Evolutionary conservation across 2,888 invertebrate genomes (phyloP), one percentile per base, ranked within the genome.

Genomic region (Scelioninae gen. 1): DNA sequence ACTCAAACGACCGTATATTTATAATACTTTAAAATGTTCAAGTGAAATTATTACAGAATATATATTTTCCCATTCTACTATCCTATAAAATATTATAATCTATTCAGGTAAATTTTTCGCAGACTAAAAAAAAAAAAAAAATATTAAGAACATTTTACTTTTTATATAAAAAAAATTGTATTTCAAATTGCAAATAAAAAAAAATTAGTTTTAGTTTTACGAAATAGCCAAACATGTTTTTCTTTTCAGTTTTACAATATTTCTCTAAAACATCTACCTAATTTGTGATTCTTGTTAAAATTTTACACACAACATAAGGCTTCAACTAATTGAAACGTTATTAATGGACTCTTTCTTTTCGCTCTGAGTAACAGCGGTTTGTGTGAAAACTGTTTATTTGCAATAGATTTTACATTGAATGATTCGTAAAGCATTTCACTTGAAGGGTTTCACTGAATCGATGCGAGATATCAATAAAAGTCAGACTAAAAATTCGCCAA

Each of bases 1-100:
- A 74, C 62, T 74, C 62, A 63, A 63, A 74, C 49, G 43, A 71
- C 9, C 51, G 71, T 49, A 71, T 71, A 51, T 60, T n/a, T 71
- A 49, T 40, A 71, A 71, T 60, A 51, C 32, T 11, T 23, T 71
- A 71, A 56, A 71, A 60, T 60, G 40, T 60, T 71, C 1, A 49
- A 71, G 40, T 60, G 60, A 71, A 71, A 69, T 69, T 69, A 69
- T 47, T 69, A 58, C 23, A 9, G 58, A 68, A 5, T 45, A 38
- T 38, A 38, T 53, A 66, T 53, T 63, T 47, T 29, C 62, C 45
- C 31, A 45, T 45, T 49, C 23, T 4, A 23, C 23, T 38, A 34
- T 31, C n/a, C 34, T 63, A 16, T 47, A 47, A 32, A 16, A 34
- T 16, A 10, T 40, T 23, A 23, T 23, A 23, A 23, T 23, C 4